These are phyloP conservation scores for Catostomus latipinnis DNA, from an alignment of 2,797 vertebrate species.

Conservation along the genomic window DNA sequence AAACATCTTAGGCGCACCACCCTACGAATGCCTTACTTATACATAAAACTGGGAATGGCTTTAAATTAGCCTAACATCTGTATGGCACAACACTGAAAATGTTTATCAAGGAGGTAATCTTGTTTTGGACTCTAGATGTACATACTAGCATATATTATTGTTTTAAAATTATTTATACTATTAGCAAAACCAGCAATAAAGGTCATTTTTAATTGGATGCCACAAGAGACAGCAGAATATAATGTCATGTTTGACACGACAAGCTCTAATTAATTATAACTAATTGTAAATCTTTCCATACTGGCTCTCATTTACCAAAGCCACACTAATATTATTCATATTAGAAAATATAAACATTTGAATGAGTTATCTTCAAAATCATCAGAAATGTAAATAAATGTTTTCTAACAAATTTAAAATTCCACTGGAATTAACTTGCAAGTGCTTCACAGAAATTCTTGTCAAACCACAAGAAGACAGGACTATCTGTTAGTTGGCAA, in stretches of 20 bases:
- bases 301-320: conserved; percentile 37
- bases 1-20: too few species aligned
- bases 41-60: too few species aligned
- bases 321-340: conserved; percentile 18
- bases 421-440: background rate
- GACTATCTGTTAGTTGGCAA: too few species aligned
- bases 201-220: conserved; percentile 28
- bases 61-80: too few species aligned
- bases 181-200: conserved; percentile 18
- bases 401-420: background rate
- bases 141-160: background rate
- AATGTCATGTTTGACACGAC: conserved; percentile 26
- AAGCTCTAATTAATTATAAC: conserved; percentile 33
- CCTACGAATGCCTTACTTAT: too few species aligned
- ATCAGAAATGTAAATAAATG: background rate
- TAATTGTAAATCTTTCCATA: conserved; percentile 40
- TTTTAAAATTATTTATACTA: conserved; percentile 1
- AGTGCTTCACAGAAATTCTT: background rate
- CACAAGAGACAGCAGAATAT: conserved; percentile 10
- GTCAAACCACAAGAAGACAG: background rate
- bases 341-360: background rate
- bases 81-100: conserved; percentile 12
- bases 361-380: conserved; percentile 1
- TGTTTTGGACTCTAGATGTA: background rate
- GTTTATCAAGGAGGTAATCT: background rate